Conservation (phyloP, 2,113 vertebrate species). For the Chamaea fasciata region DNA sequence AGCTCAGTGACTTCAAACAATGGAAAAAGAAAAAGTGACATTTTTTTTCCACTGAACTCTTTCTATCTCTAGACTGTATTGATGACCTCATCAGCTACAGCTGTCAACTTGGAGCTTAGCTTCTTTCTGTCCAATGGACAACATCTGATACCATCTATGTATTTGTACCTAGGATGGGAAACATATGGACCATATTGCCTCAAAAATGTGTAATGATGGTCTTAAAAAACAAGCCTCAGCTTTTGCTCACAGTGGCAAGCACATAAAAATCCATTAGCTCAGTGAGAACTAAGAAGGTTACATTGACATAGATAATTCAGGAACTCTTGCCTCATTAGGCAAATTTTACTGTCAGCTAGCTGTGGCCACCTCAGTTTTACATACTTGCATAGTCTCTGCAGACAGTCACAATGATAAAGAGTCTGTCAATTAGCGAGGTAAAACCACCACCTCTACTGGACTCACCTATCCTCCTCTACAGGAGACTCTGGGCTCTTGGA, state of each 20-base stretch:
- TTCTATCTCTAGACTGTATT: slow-evolving; percentile 59
- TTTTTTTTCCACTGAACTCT: slow-evolving; percentile 66
- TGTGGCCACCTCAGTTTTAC: background rate
- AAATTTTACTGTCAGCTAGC: background rate
- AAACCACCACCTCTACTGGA: background rate
- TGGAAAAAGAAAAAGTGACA: slow-evolving; percentile 67
- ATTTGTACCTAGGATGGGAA: slow-evolving; percentile 33
- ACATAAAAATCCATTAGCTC: background rate
- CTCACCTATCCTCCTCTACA: background rate
- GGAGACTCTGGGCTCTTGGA: background rate
- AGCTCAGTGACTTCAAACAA: slow-evolving; percentile 81
- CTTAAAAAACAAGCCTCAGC: background rate
- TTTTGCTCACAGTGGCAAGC: background rate
- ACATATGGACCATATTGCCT: slow-evolving; percentile 32
- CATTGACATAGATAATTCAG: background rate
- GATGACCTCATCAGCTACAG: slow-evolving; percentile 74
- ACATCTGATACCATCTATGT: slow-evolving; percentile 55
- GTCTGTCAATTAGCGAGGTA: background rate
- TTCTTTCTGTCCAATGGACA: background rate
- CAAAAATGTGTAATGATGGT: background rate
- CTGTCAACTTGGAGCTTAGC: slow-evolving; percentile 47
- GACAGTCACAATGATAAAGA: background rate
- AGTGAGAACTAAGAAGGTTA: background rate
- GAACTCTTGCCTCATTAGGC: background rate
- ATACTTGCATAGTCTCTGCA: background rate